Percentiles rank a stretch among this genome's conserved stretches.
phyloP scores from a whole-genome alignment of 1,140 invertebrate species.

The Anastrepha ludens region DNA sequence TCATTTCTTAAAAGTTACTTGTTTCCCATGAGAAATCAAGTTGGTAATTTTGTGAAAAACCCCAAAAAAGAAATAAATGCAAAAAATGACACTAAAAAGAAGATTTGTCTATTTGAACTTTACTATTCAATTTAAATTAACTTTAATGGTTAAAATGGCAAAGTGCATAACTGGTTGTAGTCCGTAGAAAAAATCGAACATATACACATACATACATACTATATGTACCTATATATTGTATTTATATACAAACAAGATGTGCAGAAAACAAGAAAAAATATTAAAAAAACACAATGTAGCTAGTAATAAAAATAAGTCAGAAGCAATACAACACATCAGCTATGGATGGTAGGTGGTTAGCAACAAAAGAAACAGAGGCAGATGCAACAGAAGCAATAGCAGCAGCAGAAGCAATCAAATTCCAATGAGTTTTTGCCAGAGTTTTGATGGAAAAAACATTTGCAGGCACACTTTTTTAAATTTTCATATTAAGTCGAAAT shows the following conservation, averaged over 20 bases:
- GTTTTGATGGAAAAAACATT: not conserved
- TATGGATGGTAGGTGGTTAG: not conserved
- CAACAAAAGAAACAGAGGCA: not conserved
- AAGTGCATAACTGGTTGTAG: conserved; percentile 39
- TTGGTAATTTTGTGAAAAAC: not conserved
- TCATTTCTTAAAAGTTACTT: not conserved
- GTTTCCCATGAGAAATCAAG: conserved; percentile 47
- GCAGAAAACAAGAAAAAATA: not conserved
- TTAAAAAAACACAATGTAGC: conserved; percentile 2
- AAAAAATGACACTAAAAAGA: conserved; percentile 19
- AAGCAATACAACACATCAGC: not conserved
- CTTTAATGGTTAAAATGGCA: conserved; percentile 37
- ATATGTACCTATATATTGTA: too few relatives aligned
- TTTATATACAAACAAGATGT: not conserved
- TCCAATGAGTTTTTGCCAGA: conserved; percentile 11
- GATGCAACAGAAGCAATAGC: not conserved
- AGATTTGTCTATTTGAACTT: conserved; percentile 50
- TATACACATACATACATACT: not conserved
- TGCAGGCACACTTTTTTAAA: not conserved
- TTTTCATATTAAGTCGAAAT: too few relatives aligned
- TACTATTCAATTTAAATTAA: conserved; percentile 45
- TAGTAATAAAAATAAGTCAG: conserved; percentile 11
- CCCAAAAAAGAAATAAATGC: not conserved
- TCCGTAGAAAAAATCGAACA: not conserved
- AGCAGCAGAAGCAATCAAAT: not conserved